These are phyloP conservation scores for Meiosimyza platycephala DNA, from an alignment of 2,888 invertebrate genomes.

Conservation along the genomic window DNA sequence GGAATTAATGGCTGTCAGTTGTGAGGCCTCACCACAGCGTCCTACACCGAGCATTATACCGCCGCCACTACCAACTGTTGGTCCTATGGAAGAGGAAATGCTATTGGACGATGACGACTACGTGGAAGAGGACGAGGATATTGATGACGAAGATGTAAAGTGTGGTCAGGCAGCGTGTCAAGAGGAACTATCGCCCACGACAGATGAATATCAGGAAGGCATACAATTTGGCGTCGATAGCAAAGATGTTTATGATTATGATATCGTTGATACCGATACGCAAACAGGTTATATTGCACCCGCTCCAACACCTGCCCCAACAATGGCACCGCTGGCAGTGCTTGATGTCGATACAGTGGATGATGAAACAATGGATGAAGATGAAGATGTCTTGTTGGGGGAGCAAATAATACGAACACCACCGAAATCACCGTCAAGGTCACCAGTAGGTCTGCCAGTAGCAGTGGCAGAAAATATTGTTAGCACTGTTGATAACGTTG, in stretches of 20 bases:
- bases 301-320: conserved; percentile 64
- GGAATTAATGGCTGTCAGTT: not conserved
- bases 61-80: conserved; percentile 39
- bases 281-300: conserved; percentile 61
- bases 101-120: not conserved
- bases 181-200: conserved; percentile 64
- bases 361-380: conserved; percentile 70
- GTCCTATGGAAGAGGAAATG: conserved; percentile 41
- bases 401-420: conserved; percentile 15
- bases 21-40: not conserved
- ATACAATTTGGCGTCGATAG: conserved; percentile 57
- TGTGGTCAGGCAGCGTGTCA: conserved; percentile 27
- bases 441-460: conserved; percentile 16
- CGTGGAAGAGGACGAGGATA: conserved; percentile 18
- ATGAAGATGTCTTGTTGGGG: not conserved
- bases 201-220: conserved; percentile 66
- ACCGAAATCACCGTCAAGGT: not conserved
- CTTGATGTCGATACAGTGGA: conserved; percentile 78
- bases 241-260: conserved; percentile 58
- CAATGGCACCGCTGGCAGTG: conserved; percentile 76
- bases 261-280: conserved; percentile 54
- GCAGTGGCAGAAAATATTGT: not conserved
- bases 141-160: conserved; percentile 18
- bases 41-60: not conserved
- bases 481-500: not conserved